A percentile compares a stretch with the other conserved stretches of the same genome.
phyloP scores from a whole-genome alignment of 2,888 invertebrate species.

The Mycalesis mineus region DNA sequence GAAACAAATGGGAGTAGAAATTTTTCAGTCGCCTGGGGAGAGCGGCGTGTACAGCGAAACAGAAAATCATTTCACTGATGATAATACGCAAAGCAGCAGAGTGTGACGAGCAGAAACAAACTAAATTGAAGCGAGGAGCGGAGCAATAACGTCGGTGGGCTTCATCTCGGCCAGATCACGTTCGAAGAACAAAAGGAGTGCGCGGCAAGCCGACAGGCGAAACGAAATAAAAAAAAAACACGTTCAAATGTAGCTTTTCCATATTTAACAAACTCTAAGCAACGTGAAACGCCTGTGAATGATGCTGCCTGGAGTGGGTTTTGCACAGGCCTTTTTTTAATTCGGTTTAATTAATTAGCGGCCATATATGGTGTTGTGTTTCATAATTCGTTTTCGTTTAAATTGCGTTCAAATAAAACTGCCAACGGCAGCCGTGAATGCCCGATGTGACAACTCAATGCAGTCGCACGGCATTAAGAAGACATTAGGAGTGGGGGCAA shows the following conservation, averaged over 20 bases:
- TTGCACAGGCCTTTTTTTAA: conserved; percentile 10
- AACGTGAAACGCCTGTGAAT: conserved; percentile 47
- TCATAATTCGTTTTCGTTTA: conserved; percentile 30
- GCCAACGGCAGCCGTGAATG: conserved; percentile 55
- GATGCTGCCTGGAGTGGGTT: conserved; percentile 33
- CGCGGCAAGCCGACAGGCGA: conserved; percentile 56
- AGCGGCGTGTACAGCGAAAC: conserved; percentile 38
- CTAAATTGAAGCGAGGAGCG: conserved; percentile 59
- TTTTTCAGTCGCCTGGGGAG: conserved; percentile 40
- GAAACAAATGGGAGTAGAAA: conserved; percentile 55
- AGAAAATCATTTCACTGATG: conserved; percentile 53
- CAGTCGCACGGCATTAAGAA: conserved; percentile 73
- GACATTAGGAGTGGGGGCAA: conserved; percentile 63
- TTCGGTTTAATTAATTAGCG: conserved; percentile 17
- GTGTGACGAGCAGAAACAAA: conserved; percentile 60
- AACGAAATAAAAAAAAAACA: conserved; percentile 57
- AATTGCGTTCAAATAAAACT: conserved; percentile 43
- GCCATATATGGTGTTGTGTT: conserved; percentile 5
- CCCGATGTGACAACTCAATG: conserved; percentile 71
- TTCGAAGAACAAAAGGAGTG: conserved; percentile 69
- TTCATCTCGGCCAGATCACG: conserved; percentile 74
- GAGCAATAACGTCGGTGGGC: conserved; percentile 64
- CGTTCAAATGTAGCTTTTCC: conserved; percentile 67
- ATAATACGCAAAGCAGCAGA: conserved; percentile 53
- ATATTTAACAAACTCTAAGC: conserved; percentile 63